phyloP scores from a whole-genome alignment of 2,888 invertebrate genomes.

The Drosophila incognita region DNA sequence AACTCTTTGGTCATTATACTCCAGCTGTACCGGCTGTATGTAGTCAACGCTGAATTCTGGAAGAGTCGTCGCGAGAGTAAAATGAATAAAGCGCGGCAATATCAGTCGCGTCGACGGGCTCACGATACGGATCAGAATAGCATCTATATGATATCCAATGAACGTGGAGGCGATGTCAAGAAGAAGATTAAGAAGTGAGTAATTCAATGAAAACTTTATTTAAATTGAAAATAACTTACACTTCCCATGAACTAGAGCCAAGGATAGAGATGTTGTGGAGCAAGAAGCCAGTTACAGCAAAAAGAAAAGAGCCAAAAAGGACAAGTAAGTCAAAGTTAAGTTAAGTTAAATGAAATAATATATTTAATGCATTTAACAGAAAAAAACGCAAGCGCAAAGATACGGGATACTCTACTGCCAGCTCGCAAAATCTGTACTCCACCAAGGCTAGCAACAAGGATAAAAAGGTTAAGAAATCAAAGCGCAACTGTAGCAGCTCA shows the following conservation, averaged over 20 bases:
- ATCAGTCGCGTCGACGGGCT: constrained; percentile 76
- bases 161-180: constrained; percentile 80
- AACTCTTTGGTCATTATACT: constrained; percentile 94
- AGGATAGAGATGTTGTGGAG: constrained; percentile 80
- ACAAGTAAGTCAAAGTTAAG: constrained; percentile 62
- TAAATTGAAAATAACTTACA: neutral
- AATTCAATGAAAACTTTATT: neutral
- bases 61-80: constrained; percentile 84
- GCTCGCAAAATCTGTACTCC: constrained; percentile 87
- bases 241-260: constrained; percentile 60
- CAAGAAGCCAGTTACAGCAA: constrained; percentile 79
- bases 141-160: constrained; percentile 86
- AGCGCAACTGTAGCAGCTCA: constrained; percentile 78
- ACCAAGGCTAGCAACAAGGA: constrained; percentile 82
- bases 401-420: constrained; percentile 89
- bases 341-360: neutral
- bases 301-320: constrained; percentile 77
- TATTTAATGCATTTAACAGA: constrained; percentile 36
- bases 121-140: constrained; percentile 84
- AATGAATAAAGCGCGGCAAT: constrained; percentile 72
- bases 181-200: constrained; percentile 81
- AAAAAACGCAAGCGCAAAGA: constrained; percentile 86
- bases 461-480: constrained; percentile 82
- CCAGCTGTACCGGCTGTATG: constrained; percentile 93
- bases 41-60: constrained; percentile 90